Evolutionary conservation across 2,113 vertebrate species (phyloP).

Genomic region (Microcebus ravelobensis): DNA sequence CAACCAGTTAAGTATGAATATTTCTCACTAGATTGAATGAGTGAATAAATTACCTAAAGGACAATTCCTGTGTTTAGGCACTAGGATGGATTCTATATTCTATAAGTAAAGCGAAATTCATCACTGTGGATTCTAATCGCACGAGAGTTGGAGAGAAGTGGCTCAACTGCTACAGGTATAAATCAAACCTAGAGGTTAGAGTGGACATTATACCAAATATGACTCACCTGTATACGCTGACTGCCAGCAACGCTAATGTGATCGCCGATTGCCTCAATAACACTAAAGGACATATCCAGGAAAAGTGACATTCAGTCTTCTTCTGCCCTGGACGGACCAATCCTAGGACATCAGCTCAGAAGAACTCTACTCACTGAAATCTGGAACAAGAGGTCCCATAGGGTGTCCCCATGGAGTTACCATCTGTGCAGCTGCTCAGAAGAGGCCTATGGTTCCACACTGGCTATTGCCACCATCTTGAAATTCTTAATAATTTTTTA

Average conservation of each 20-base stretch:
- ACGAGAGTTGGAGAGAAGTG: neutral
- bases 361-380: neutral
- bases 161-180: neutral
- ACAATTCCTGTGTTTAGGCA: neutral
- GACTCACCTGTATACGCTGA: neutral
- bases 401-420: neutral
- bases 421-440: neutral
- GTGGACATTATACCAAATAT: neutral
- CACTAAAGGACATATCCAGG: neutral
- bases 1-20: neutral
- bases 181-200: neutral
- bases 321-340: neutral
- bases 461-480: neutral
- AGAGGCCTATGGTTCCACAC: neutral
- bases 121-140: neutral
- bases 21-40: neutral
- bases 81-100: neutral
- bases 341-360: neutral
- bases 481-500: constrained; percentile 10
- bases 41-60: neutral
- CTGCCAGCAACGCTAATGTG: neutral
- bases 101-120: neutral
- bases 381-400: neutral
- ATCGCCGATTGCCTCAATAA: neutral
- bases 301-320: neutral